Conservation (phyloP, 2,113 vertebrate species). For the Chionis minor region DNA sequence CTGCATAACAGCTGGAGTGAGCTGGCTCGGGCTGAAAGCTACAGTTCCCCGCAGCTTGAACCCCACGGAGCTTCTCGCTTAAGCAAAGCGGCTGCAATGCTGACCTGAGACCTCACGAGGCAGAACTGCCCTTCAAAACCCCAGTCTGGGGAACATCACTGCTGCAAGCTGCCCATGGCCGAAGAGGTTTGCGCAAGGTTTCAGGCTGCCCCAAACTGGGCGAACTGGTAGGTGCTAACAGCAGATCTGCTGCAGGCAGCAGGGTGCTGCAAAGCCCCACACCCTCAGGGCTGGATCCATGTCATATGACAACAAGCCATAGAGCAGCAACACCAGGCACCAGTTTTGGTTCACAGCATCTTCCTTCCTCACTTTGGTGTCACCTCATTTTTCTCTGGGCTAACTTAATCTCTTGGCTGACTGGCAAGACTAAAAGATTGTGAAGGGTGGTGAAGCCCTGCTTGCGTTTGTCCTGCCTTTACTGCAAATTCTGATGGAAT, state of each 20-base stretch:
- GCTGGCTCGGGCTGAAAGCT: background rate
- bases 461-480: background rate
- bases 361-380: background rate
- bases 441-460: background rate
- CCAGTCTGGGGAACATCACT: background rate
- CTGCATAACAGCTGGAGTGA: background rate
- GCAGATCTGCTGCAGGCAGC: background rate
- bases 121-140: background rate
- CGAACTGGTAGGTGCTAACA: background rate
- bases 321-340: background rate
- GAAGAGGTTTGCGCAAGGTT: background rate
- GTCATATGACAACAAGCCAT: accelerated
- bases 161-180: background rate
- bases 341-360: background rate
- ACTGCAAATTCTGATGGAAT: background rate
- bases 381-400: background rate
- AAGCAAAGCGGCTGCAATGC: background rate
- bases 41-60: background rate
- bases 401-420: background rate
- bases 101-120: background rate
- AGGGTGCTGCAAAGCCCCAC: accelerated
- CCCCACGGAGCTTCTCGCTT: background rate
- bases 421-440: background rate
- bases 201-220: background rate
- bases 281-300: accelerated